Percentiles rank a stretch among this genome's conserved stretches.
Evolutionary conservation across 2,797 vertebrate genomes (phyloP).

Genomic region (Distichodus sexfasciatus): DNA sequence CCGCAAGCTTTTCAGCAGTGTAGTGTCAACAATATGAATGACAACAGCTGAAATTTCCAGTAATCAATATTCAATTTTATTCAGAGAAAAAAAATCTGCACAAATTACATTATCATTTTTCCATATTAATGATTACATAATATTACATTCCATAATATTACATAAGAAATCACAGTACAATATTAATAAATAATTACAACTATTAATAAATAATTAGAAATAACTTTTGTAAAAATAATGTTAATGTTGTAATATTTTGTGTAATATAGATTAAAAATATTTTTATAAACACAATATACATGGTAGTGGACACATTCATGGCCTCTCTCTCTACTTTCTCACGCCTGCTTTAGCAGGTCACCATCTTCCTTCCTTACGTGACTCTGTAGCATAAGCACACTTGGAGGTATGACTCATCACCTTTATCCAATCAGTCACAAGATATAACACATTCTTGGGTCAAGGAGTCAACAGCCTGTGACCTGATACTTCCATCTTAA

Average conservation of each 20-base stretch:
- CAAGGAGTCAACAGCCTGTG: constrained; percentile 64
- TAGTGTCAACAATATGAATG: neutral
- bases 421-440: constrained; percentile 74
- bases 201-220: no score
- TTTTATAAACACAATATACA: no score
- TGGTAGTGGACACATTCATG: neutral
- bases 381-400: constrained; percentile 75
- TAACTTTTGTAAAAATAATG: no score
- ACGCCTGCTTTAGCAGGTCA: constrained; percentile 73
- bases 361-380: constrained; percentile 79
- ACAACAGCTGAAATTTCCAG: neutral
- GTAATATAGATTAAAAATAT: no score
- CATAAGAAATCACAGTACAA: neutral
- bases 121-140: neutral
- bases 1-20: neutral
- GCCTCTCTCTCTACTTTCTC: constrained; percentile 52
- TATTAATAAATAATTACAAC: no score
- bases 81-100: neutral
- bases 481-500: constrained; percentile 39
- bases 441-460: constrained; percentile 73
- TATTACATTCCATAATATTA: neutral
- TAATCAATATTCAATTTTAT: constrained; percentile 1
- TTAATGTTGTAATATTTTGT: no score
- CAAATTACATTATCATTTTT: neutral
- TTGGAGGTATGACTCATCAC: constrained; percentile 74